Conservation (phyloP, 2,888 invertebrate genomes). For the Hedychridium roseum region DNA sequence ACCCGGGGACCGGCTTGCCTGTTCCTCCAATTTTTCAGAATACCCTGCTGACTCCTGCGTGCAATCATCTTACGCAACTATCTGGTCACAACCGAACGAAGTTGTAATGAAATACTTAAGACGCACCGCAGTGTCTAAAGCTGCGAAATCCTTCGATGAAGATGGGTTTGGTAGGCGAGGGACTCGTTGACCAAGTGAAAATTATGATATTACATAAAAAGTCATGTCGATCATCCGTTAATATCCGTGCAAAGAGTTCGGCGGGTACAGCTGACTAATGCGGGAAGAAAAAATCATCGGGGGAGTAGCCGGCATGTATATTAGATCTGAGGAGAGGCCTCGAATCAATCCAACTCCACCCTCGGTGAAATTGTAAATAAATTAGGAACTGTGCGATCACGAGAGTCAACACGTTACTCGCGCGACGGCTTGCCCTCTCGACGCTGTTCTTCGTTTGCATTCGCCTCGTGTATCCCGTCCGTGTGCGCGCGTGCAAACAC, state of each 20-base stretch:
- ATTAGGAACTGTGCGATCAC: constrained; percentile 44
- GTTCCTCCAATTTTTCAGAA: too few relatives aligned
- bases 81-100: too few relatives aligned
- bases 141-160: too few relatives aligned
- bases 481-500: constrained; percentile 5
- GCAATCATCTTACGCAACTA: too few relatives aligned
- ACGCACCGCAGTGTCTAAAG: too few relatives aligned
- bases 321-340: constrained; percentile 26
- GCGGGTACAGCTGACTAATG: constrained; percentile 2
- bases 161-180: too few relatives aligned
- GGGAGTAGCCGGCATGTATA: constrained; percentile 21
- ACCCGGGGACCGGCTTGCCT: too few relatives aligned
- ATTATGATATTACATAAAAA: too few relatives aligned
- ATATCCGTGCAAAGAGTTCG: not conserved
- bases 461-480: constrained; percentile 1
- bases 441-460: constrained; percentile 2
- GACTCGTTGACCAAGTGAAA: too few relatives aligned
- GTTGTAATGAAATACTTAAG: too few relatives aligned
- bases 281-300: not conserved
- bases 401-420: constrained; percentile 47
- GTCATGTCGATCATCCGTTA: too few relatives aligned
- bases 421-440: constrained; percentile 19
- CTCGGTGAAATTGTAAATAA: constrained; percentile 48
- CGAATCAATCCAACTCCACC: constrained; percentile 38
- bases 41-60: too few relatives aligned